Evolutionary conservation across 2,797 vertebrate genomes (phyloP).

Genomic region (Danio choprae): DNA sequence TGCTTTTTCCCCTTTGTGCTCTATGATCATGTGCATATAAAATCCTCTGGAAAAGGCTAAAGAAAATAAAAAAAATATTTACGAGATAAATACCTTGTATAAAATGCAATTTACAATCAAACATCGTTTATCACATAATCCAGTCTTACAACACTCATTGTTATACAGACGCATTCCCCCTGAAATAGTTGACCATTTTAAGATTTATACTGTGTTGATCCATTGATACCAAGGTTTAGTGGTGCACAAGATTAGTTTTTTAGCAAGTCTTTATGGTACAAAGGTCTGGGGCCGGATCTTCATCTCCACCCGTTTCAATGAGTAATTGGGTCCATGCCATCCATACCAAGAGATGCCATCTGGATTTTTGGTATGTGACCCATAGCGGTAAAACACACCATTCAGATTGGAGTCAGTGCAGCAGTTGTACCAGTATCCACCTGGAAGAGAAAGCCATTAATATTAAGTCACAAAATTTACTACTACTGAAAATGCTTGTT

Average conservation of each 20-base stretch:
- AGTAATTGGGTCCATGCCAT: constrained; percentile 95
- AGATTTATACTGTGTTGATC: constrained; percentile 49
- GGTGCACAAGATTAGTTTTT: constrained; percentile 50
- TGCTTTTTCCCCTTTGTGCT: constrained; percentile 46
- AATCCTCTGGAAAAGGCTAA: constrained; percentile 69
- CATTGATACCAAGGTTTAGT: constrained; percentile 56
- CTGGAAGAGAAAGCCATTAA: constrained; percentile 69
- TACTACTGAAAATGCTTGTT: background rate
- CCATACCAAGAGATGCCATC: constrained; percentile 98
- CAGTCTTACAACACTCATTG: constrained; percentile 66
- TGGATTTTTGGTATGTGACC: constrained; percentile 84
- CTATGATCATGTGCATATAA: constrained; percentile 69
- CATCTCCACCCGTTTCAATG: constrained; percentile 94
- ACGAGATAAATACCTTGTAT: constrained; percentile 79
- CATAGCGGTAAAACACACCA: constrained; percentile 89
- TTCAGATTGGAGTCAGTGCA: constrained; percentile 99
- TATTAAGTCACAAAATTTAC: background rate
- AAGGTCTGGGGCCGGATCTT: constrained; percentile 92
- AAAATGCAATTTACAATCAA: constrained; percentile 83
- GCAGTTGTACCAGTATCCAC: constrained; percentile 99
- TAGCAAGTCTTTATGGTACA: constrained; percentile 75
- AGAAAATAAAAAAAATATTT: constrained; percentile 74
- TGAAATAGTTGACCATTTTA: constrained; percentile 60
- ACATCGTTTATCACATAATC: constrained; percentile 70
- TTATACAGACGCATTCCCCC: constrained; percentile 61